A percentile compares a stretch with the other conserved stretches of the same genome.
Evolutionary conservation across 30 jellyfish, hydroid and myxozoan species (phyloP).

Genomic region (Chrysaora quinquecirrha): DNA sequence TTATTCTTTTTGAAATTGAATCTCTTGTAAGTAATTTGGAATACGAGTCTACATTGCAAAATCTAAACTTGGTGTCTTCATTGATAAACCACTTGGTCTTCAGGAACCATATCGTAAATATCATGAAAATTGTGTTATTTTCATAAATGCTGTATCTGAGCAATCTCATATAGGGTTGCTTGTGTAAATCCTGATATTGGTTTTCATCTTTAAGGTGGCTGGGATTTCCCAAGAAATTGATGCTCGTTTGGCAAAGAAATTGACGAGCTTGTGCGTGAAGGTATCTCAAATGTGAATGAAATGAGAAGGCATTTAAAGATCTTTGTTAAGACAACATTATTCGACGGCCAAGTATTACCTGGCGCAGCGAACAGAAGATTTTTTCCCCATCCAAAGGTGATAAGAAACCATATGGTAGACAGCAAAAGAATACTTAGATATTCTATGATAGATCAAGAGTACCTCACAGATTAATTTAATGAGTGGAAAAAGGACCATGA

Average conservation of each 20-base stretch:
- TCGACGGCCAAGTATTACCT: slow-evolving; percentile 7
- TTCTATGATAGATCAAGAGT: slow-evolving; percentile 17
- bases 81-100: too few relatives aligned
- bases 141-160: background rate
- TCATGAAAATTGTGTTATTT: too few relatives aligned
- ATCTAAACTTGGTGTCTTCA: too few relatives aligned
- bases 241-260: slow-evolving; percentile 12
- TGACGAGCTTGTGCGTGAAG: slow-evolving; percentile 12
- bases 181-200: background rate
- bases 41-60: too few relatives aligned
- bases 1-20: too few relatives aligned
- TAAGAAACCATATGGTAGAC: slow-evolving; percentile 25
- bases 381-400: slow-evolving; percentile 5
- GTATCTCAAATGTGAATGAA: slow-evolving; percentile 28
- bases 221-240: slow-evolving; percentile 44
- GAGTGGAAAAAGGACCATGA: slow-evolving; percentile 21
- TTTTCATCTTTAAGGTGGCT: background rate
- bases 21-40: too few relatives aligned
- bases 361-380: slow-evolving; percentile 25
- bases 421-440: background rate
- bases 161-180: background rate
- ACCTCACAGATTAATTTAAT: background rate
- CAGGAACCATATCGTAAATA: too few relatives aligned
- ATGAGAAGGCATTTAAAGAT: slow-evolving; percentile 36
- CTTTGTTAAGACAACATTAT: slow-evolving; percentile 21